phyloP scores from a whole-genome alignment of 2,797 vertebrate genomes.

The Channallabes apus region DNA sequence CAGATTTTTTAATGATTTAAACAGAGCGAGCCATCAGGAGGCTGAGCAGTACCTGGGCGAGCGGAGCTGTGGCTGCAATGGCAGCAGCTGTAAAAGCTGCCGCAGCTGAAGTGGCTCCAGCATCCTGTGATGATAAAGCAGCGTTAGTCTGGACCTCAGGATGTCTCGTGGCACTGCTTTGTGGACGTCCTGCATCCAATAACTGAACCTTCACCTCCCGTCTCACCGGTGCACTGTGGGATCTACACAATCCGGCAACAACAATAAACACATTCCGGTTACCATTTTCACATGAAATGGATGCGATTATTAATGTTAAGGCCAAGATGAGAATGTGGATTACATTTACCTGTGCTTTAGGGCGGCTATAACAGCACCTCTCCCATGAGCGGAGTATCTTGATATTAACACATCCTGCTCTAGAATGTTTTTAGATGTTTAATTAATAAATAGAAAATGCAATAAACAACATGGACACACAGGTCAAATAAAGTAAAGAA shows the following conservation, averaged over 20 bases:
- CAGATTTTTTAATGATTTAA: not conserved
- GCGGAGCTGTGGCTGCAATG: constrained; percentile 77
- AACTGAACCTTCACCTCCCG: constrained; percentile 83
- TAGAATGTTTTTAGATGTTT: constrained; percentile 53
- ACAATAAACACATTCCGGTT: not conserved
- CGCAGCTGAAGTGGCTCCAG: constrained; percentile 30
- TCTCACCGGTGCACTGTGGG: constrained; percentile 70
- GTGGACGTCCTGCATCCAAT: constrained; percentile 58
- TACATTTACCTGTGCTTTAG: constrained; percentile 68
- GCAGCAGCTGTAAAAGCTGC: constrained; percentile 62
- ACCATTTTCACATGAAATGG: not conserved
- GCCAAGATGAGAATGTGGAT: not conserved
- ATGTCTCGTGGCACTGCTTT: constrained; percentile 41
- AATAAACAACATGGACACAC: not conserved
- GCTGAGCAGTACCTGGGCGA: constrained; percentile 74
- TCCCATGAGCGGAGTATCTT: constrained; percentile 76
- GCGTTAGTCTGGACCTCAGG: constrained; percentile 37
- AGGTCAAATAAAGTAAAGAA: not conserved
- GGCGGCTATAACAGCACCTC: constrained; percentile 74
- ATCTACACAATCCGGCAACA: constrained; percentile 61
- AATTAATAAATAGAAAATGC: not conserved
- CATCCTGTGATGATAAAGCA: constrained; percentile 18
- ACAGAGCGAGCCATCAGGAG: not conserved
- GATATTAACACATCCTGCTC: constrained; percentile 81
- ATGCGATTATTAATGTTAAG: not conserved